A percentile compares a stretch with the other conserved stretches of the same genome.
phyloP scores from a whole-genome alignment of 2,113 vertebrate species.

The Megalops atlanticus region DNA sequence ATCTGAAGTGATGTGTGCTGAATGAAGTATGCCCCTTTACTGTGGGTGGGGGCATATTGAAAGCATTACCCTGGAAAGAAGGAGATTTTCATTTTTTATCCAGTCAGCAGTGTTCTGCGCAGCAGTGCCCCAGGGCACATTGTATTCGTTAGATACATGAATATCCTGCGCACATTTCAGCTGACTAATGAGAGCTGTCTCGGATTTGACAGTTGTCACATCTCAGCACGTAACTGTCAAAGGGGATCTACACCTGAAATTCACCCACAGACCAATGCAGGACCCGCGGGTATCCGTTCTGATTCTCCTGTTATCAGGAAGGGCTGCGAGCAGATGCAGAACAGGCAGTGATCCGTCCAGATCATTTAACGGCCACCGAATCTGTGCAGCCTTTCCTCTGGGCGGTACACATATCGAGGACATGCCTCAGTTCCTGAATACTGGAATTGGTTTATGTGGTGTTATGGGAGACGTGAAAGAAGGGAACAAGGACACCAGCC shows the following conservation, averaged over 20 bases:
- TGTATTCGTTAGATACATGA: background rate
- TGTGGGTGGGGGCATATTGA: background rate
- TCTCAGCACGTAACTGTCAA: background rate
- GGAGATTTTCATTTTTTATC: background rate
- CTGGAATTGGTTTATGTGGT: background rate
- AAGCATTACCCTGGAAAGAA: no score
- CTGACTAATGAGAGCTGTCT: background rate
- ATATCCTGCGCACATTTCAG: background rate
- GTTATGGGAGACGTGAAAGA: no score
- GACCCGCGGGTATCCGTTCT: background rate
- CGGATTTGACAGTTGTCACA: background rate
- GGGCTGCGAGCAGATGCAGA: background rate
- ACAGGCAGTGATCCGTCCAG: background rate
- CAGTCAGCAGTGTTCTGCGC: background rate
- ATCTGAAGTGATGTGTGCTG: background rate
- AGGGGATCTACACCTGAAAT: background rate
- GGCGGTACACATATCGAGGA: background rate
- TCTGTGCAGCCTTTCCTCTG: background rate
- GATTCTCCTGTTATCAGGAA: background rate
- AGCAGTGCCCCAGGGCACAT: background rate
- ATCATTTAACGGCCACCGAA: background rate
- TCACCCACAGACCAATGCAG: background rate
- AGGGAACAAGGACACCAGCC: no score
- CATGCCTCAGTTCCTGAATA: background rate
- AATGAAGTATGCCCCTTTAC: background rate